A percentile compares a stretch with the other conserved stretches of the same genome.
phyloP scores from a whole-genome alignment of 1,140 invertebrate genomes.

The Gryllus bimaculatus region DNA sequence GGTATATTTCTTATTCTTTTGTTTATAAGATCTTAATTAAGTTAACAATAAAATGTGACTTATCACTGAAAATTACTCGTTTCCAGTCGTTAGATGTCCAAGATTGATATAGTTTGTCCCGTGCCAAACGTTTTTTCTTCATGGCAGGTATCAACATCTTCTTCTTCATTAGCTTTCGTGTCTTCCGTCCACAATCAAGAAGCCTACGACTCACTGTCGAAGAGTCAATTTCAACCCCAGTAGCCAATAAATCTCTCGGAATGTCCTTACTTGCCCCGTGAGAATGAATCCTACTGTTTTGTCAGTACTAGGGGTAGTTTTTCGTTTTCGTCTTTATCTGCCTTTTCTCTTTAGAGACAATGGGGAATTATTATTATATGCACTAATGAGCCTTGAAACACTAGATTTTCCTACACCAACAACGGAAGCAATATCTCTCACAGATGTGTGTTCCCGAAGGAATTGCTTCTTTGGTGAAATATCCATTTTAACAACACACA shows the following conservation, averaged over 20 bases:
- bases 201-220: neutral
- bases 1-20: too few relatives aligned
- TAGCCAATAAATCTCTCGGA: too few relatives aligned
- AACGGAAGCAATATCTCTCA: constrained; percentile 15
- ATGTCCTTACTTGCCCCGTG: too few relatives aligned
- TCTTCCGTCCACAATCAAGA: too few relatives aligned
- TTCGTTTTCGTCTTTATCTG: constrained; percentile 11
- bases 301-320: constrained; percentile 13
- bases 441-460: constrained; percentile 10
- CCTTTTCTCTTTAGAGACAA: constrained; percentile 13
- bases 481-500: constrained; percentile 12
- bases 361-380: constrained; percentile 9
- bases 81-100: constrained; percentile 9
- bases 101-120: constrained; percentile 8
- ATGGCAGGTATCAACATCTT: constrained; percentile 6
- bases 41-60: constrained; percentile 13
- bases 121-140: neutral
- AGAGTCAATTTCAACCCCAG: too few relatives aligned
- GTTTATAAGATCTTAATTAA: too few relatives aligned
- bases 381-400: constrained; percentile 15
- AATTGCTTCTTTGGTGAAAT: neutral
- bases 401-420: constrained; percentile 19
- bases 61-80: constrained; percentile 17
- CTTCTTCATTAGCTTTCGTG: constrained; percentile 15
- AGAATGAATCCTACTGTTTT: constrained; percentile 9